phyloP scores from a whole-genome alignment of 2,113 vertebrate species.

The Aspidoscelis tigris region DNA sequence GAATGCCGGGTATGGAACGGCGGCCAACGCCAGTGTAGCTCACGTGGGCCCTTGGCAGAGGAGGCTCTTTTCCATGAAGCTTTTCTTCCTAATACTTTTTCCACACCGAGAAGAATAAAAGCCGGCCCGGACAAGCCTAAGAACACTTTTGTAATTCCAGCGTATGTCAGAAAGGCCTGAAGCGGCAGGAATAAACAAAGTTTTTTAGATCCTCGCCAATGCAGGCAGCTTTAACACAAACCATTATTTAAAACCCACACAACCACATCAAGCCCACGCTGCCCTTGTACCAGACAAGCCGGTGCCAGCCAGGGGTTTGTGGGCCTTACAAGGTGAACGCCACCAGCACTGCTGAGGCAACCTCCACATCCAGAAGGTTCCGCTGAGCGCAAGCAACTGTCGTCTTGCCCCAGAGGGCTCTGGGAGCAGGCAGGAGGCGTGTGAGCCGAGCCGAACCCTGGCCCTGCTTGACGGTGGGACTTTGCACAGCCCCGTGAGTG shows the following conservation, averaged over 20 bases:
- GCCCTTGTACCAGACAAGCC: neutral
- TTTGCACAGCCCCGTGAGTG: too few relatives aligned
- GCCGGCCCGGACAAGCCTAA: slow-evolving; percentile 6
- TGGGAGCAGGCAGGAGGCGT: too few relatives aligned
- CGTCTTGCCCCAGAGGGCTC: too few relatives aligned
- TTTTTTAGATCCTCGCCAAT: neutral
- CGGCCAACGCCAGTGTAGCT: neutral
- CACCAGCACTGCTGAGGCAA: neutral
- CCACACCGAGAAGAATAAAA: neutral
- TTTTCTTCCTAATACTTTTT: neutral
- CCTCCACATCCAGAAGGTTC: neutral
- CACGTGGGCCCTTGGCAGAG: neutral
- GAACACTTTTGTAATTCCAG: neutral
- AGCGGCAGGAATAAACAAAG: neutral
- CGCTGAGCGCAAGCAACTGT: neutral
- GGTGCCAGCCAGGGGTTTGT: neutral
- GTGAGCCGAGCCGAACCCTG: too few relatives aligned
- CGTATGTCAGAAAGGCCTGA: neutral
- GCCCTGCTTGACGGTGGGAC: too few relatives aligned
- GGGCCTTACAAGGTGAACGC: slow-evolving; percentile 1
- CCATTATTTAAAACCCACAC: neutral
- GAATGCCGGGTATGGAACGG: neutral
- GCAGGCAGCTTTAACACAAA: neutral
- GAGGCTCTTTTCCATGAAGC: neutral
- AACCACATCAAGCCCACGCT: neutral